Base-by-base conservation (phyloP, 2,797 vertebrate genomes). In the Heterohyrax brucei region DNA sequence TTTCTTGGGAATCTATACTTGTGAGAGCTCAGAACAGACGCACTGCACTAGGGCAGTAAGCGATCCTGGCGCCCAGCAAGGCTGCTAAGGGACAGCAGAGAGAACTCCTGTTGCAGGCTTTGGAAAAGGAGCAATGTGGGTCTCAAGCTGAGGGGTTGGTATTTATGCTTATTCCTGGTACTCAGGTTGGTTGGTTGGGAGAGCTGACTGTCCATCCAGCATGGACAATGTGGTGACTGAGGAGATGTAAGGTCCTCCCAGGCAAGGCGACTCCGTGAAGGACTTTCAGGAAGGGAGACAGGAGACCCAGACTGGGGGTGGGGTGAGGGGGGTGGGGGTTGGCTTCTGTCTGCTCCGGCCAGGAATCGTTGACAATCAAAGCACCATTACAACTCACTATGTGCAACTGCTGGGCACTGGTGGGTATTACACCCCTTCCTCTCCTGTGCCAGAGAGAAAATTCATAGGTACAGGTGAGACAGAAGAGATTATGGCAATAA, bases 51-150 rank as follows among this genome's bases (percentile, higher is more conserved):
- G 18, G 33, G 16, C 1, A 4, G 22, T 13, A 19, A 26, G 3
- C 7, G 19, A 16, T 12, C 46, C 33, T n/a, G 26, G 79, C 46
- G 44, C 39, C 44, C 0, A 4, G 18, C 14, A 10, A 1, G 8
- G 66, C 3, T 39, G 39, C 59, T n/a, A 22, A 64, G 46, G 48
- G 76, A 59, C 28, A 22, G 48, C 0, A 8, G 33, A 2, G 26
- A 22, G 30, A 24, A 33, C 39, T 3, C 14, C 8, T 9, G 8
- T 28, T 72, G 30, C 1, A 33, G 61, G 33, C 22, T 62, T 53
- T 28, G 56, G 6, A 16, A 48, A 48, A 48, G 28, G 30, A 64
- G 30, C 22, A 8, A 56, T 59, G 44, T 50, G 12, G 0, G 5
- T 19, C 28, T 78, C 13, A 5, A 0, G 4, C n/a, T 3, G 26